phyloP scores from a whole-genome alignment of 2,888 invertebrate species.

The Epinotia ramella region DNA sequence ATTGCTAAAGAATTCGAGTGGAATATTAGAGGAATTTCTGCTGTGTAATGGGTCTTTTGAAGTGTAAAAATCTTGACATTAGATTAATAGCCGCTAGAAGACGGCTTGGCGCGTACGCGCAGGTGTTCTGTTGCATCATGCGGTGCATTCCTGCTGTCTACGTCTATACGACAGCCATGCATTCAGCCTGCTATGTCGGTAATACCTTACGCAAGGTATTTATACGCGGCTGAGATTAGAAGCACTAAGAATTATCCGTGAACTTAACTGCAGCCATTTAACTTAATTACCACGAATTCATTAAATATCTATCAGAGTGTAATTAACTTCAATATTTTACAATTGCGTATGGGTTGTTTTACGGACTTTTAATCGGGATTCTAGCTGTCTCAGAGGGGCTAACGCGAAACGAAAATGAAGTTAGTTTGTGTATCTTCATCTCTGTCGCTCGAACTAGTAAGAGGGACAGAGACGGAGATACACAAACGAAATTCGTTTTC shows the following conservation, averaged over 20 bases:
- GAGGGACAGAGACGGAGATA: too few species aligned
- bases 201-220: slow-evolving; percentile 39
- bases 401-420: too few species aligned
- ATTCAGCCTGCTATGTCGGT: slow-evolving; percentile 41
- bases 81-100: slow-evolving; percentile 72
- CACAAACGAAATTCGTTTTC: too few species aligned
- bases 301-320: slow-evolving; percentile 27
- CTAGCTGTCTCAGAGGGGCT: neutral
- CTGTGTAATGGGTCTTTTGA: slow-evolving; percentile 51
- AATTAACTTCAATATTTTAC: slow-evolving; percentile 21
- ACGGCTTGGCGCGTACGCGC: slow-evolving; percentile 70
- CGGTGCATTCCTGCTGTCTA: slow-evolving; percentile 46
- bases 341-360: slow-evolving; percentile 24
- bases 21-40: slow-evolving; percentile 22
- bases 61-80: slow-evolving; percentile 63
- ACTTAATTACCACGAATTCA: slow-evolving; percentile 33
- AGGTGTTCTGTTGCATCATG: slow-evolving; percentile 66
- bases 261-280: slow-evolving; percentile 36
- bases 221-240: slow-evolving; percentile 37
- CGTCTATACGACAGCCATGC: slow-evolving; percentile 37
- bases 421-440: too few species aligned
- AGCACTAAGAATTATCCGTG: slow-evolving; percentile 42
- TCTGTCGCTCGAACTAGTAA: too few species aligned
- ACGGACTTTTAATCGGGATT: slow-evolving; percentile 1
- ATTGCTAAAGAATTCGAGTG: slow-evolving; percentile 27